Base-by-base conservation (phyloP, 1,140 invertebrate species). In the Colletes gigas region DNA sequence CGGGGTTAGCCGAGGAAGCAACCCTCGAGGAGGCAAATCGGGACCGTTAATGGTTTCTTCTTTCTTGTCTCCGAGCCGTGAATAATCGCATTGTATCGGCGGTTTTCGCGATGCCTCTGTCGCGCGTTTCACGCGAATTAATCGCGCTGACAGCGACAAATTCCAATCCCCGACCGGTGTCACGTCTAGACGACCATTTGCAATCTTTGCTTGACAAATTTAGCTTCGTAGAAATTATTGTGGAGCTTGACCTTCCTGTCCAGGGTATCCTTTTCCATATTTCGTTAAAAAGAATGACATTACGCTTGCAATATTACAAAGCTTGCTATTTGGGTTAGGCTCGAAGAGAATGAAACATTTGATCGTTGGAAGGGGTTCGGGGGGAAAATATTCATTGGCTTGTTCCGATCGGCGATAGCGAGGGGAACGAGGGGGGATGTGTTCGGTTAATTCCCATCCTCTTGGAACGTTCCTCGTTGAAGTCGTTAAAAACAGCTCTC, bases 401-500 rank as follows among this genome's bases (percentile, higher is more conserved):
- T 19, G 12, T 41, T 57, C 52, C 8, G n/a, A 55, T 55, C 39
- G 50, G 41, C n/a, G 44, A 44, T 14, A 78, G 54, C 1, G 52
- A 52, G 30, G 12, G 17, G 57, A 41, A 12, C 19, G 41, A 14
- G 60, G 41, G 6, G 21, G 5, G 19, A 44, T 6, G 41, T 6
- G 59, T 14, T 19, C 15, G 47, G 21, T 30, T 65, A 50, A 75
- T 83, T 80, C 69, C 21, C 70, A 71, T 83, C 66, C 47, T 63
- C 30, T 60, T 57, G n/a, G 17, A 59, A 15, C 21, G 57, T 39
- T 15, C 41, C 44, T 47, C 59, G 59, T n/a, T 21, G 41, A 54
- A 60, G 60, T 81, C 63, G 85, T 86, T 86, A 86, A 83, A 86
- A 86, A 86, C 81, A 86, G 63, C 85, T 85, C 80, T 77, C 76